Evolutionary conservation across 2,888 invertebrate genomes (phyloP).

Genomic region (Mystacides longicornis): DNA sequence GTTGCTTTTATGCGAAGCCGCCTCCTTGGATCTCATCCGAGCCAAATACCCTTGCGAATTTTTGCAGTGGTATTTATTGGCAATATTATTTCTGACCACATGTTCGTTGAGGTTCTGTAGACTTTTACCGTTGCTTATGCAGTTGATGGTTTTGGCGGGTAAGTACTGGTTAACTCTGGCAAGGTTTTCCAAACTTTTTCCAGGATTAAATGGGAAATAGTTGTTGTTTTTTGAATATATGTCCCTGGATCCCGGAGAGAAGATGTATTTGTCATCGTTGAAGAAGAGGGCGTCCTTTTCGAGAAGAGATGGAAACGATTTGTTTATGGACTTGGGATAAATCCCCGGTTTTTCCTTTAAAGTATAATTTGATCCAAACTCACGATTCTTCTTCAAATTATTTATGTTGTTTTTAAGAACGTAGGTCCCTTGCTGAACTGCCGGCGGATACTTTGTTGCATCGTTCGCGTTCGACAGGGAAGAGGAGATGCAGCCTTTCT

Average conservation of each 20-base stretch:
- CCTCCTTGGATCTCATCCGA: constrained; percentile 17
- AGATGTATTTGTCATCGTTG: constrained; percentile 41
- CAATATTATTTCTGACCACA: constrained; percentile 37
- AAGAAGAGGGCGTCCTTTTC: constrained; percentile 39
- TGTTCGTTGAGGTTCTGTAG: constrained; percentile 45
- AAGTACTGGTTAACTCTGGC: constrained; percentile 17
- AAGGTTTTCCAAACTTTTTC: constrained; percentile 23
- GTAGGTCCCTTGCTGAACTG: constrained; percentile 39
- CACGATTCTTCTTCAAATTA: constrained; percentile 39
- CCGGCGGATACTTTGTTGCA: constrained; percentile 35
- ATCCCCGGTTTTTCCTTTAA: constrained; percentile 28
- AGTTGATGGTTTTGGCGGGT: constrained; percentile 17
- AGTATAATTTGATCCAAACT: constrained; percentile 35
- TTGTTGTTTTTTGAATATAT: constrained; percentile 24
- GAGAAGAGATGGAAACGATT: constrained; percentile 36
- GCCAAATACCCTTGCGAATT: constrained; percentile 14
- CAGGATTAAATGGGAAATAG: constrained; percentile 20
- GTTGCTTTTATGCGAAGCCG: constrained; percentile 3
- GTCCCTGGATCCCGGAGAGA: constrained; percentile 26
- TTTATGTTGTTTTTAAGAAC: constrained; percentile 43
- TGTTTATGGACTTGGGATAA: constrained; percentile 21
- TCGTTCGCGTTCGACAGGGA: not conserved
- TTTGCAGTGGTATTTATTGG: constrained; percentile 29
- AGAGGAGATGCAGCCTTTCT: constrained; percentile 38
- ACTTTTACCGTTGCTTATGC: constrained; percentile 39